Percentiles rank a stretch among this genome's conserved stretches.
phyloP scores from a whole-genome alignment of 1,140 invertebrate genomes.

The Phthorimaea operculella region DNA sequence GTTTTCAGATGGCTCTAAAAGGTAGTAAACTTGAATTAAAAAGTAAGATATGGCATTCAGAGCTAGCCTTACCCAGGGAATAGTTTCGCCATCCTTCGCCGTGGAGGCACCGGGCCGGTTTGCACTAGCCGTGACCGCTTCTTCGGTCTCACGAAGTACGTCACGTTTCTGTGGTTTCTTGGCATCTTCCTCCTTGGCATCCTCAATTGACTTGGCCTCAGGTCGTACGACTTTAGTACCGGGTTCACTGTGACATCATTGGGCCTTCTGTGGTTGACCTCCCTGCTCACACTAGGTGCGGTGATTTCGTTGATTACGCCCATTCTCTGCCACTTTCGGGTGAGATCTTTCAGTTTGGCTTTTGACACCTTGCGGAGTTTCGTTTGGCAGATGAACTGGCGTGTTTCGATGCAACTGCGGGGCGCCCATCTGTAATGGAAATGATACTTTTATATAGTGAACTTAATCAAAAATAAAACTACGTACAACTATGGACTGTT shows the following conservation, averaged over 20 bases:
- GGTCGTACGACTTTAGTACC: conserved; percentile 44
- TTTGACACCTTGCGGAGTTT: conserved; percentile 59
- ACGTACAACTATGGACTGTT: too few species aligned
- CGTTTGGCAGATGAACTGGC: conserved; percentile 76
- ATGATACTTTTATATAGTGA: too few species aligned
- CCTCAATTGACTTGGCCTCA: conserved; percentile 31
- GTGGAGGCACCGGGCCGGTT: conserved; percentile 1
- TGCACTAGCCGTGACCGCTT: conserved; percentile 34
- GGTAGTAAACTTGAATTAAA: too few species aligned
- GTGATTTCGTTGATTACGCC: conserved; percentile 65
- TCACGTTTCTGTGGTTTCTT: conserved; percentile 20
- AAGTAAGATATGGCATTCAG: not conserved
- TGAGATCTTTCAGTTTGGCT: conserved; percentile 49
- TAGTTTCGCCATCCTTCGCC: conserved; percentile 41
- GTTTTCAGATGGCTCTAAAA: not conserved
- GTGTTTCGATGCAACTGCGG: conserved; percentile 69
- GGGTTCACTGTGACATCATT: conserved; percentile 54
- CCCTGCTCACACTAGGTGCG: conserved; percentile 46
- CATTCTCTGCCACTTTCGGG: conserved; percentile 51
- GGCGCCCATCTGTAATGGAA: conserved; percentile 69
- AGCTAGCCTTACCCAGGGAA: conserved; percentile 48
- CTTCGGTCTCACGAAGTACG: conserved; percentile 31
- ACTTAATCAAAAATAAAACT: not conserved
- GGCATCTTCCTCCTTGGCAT: conserved; percentile 18
- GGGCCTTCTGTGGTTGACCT: conserved; percentile 43